Evolutionary conservation across 2,888 invertebrate genomes (phyloP).

Genomic region (Ophion ellenae): DNA sequence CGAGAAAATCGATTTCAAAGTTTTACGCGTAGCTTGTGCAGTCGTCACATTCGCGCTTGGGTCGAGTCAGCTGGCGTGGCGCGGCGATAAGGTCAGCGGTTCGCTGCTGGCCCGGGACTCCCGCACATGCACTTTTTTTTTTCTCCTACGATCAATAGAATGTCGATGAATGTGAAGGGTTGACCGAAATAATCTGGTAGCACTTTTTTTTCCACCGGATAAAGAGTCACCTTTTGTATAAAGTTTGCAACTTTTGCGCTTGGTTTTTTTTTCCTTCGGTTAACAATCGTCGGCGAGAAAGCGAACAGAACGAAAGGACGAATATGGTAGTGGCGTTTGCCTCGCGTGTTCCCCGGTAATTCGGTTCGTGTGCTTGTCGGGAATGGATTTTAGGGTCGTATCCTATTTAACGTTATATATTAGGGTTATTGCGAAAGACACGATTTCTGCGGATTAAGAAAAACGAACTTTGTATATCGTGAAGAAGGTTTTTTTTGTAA

Average conservation of each 20-base stretch:
- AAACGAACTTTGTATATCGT: too few relatives aligned
- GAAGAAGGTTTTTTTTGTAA: background rate
- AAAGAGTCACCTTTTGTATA: too few relatives aligned
- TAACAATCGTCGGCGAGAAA: too few relatives aligned
- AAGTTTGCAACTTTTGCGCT: background rate
- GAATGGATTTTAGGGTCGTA: background rate
- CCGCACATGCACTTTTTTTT: background rate
- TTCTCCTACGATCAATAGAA: background rate
- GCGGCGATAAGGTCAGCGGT: background rate
- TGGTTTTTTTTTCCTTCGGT: background rate
- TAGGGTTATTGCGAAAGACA: too few relatives aligned
- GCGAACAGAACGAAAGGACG: too few relatives aligned
- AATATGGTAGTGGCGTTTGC: too few relatives aligned
- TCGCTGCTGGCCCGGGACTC: background rate
- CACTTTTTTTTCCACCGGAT: background rate
- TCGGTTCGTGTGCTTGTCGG: background rate
- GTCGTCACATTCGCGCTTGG: background rate
- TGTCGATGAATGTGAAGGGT: background rate
- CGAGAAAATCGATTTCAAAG: too few relatives aligned
- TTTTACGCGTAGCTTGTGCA: too few relatives aligned
- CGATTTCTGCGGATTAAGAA: too few relatives aligned
- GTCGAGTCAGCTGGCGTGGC: background rate
- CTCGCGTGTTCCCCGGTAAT: background rate
- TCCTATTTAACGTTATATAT: too few relatives aligned
- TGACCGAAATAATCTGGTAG: background rate